Percentiles rank a stretch among this genome's conserved stretches.
These are phyloP conservation scores for Lophotis ruficrista DNA, from an alignment of 2,113 vertebrate species.

Conservation along the genomic window DNA sequence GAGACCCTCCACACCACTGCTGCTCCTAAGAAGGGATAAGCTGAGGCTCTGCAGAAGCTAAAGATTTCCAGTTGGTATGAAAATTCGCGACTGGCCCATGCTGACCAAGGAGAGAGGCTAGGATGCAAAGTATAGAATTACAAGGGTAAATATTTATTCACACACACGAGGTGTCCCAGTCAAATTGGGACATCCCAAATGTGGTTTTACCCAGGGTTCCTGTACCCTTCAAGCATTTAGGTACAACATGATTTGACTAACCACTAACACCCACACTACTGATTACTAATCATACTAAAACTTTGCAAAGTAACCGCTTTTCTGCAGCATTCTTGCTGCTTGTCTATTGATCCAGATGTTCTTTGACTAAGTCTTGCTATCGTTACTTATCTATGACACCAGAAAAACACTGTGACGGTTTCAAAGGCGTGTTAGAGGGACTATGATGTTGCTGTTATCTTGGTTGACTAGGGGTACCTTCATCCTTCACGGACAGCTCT, in stretches of 20 bases:
- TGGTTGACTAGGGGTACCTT: background rate
- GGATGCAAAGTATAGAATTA: background rate
- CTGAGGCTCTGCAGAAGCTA: background rate
- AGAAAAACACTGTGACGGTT: background rate
- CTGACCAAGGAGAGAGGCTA: background rate
- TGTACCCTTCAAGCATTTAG: background rate
- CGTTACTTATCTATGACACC: background rate
- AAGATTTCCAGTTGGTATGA: background rate
- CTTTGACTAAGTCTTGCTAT: background rate
- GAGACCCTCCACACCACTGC: background rate
- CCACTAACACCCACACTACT: rapidly evolving
- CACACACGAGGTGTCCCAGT: background rate
- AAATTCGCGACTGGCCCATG: background rate
- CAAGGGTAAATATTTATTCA: background rate
- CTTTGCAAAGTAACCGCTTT: background rate
- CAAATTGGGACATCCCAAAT: rapidly evolving
- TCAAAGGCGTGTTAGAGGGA: background rate
- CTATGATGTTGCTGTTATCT: background rate
- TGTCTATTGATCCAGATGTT: background rate
- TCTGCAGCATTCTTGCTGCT: background rate
- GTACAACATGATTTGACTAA: background rate
- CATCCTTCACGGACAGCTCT: background rate
- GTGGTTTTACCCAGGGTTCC: background rate
- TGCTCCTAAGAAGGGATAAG: background rate
- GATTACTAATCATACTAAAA: background rate